Evolutionary conservation across 2,888 invertebrate genomes (phyloP).

Genomic region (Agrochola litura): DNA sequence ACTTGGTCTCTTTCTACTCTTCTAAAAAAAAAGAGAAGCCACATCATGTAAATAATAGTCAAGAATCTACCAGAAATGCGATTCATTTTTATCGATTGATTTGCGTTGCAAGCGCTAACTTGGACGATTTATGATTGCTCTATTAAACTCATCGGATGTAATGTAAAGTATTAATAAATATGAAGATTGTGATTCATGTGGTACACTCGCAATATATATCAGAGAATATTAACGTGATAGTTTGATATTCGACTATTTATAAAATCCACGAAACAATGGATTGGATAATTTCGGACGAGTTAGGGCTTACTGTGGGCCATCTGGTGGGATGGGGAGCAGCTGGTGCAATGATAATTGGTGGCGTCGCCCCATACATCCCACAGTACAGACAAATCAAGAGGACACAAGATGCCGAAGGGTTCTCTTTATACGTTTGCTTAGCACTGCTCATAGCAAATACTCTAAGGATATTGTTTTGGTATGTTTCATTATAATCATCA

Average conservation of each 20-base stretch:
- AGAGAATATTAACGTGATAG: conserved; percentile 31
- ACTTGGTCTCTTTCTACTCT: conserved; percentile 16
- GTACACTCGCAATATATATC: conserved; percentile 21
- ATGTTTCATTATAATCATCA: conserved; percentile 75
- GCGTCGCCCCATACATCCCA: conserved; percentile 98
- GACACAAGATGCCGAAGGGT: conserved; percentile 98
- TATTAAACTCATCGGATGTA: conserved; percentile 19
- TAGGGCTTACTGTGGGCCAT: conserved; percentile 94
- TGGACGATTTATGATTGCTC: conserved; percentile 2
- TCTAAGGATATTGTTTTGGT: conserved; percentile 99
- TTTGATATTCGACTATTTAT: conserved; percentile 47
- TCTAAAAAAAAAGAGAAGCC: neutral
- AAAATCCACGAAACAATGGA: conserved; percentile 89
- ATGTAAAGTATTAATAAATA: conserved; percentile 55
- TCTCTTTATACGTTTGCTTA: conserved; percentile 98
- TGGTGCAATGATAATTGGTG: conserved; percentile 98
- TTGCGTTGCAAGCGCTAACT: conserved; percentile 57
- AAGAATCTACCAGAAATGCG: conserved; percentile 8
- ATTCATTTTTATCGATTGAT: conserved; percentile 58
- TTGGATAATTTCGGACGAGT: conserved; percentile 94
- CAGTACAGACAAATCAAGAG: conserved; percentile 98
- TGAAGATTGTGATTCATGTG: conserved; percentile 55
- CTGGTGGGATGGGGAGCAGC: conserved; percentile 95
- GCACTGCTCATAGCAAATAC: conserved; percentile 98
- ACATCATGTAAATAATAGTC: neutral